Percentiles rank a stretch among this genome's conserved stretches.
These are phyloP conservation scores for Antheraea yamamai DNA, from an alignment of 2,888 invertebrate species.

Conservation along the genomic window DNA sequence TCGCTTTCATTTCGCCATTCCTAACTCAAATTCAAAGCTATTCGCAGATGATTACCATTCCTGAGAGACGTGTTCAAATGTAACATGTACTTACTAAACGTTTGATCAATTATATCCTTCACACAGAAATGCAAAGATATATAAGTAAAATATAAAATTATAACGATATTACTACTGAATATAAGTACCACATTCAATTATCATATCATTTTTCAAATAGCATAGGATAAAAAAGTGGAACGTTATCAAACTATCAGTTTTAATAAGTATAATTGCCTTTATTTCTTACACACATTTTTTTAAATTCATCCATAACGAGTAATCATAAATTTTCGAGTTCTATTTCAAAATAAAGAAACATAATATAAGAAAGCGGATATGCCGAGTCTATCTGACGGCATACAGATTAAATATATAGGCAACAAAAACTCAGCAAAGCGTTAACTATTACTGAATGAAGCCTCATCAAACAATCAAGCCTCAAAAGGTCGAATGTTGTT, in stretches of 20 bases:
- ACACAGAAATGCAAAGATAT: neutral
- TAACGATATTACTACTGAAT: neutral
- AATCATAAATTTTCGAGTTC: neutral
- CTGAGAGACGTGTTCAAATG: too few relatives aligned
- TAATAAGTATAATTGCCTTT: neutral
- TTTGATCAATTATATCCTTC: neutral
- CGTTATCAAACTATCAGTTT: neutral
- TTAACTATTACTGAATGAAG: constrained; percentile 23
- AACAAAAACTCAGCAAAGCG: constrained; percentile 17
- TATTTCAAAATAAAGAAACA: neutral
- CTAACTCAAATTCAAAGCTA: too few relatives aligned
- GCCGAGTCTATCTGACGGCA: neutral
- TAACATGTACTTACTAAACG: too few relatives aligned
- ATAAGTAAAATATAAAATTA: neutral
- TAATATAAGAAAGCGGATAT: neutral
- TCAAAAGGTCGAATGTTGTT: constrained; percentile 31
- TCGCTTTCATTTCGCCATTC: too few relatives aligned
- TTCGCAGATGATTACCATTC: too few relatives aligned
- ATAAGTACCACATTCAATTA: neutral
- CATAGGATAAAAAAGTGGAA: neutral
- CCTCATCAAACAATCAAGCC: constrained; percentile 21
- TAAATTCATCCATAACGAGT: neutral
- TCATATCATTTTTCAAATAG: neutral
- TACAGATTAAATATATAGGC: constrained; percentile 8
- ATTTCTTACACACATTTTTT: neutral